Evolutionary conservation across 1,140 invertebrate species (phyloP).

Genomic region (Heliconius nattereri): DNA sequence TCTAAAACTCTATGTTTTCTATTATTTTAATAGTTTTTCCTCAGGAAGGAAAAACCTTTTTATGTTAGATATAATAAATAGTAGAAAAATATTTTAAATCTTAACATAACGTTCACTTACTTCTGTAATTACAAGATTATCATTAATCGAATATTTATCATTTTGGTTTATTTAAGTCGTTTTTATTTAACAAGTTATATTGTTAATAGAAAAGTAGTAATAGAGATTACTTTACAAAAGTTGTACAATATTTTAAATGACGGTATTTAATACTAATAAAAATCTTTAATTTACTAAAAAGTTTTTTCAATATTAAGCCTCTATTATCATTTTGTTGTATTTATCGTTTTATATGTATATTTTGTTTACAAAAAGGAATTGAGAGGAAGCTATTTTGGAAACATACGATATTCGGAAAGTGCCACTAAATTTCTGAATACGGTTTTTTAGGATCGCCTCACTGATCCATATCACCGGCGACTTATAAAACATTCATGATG

Average conservation of each 20-base stretch:
- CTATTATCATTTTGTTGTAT: not conserved
- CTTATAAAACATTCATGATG: constrained; percentile 72
- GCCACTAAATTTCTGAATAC: constrained; percentile 14
- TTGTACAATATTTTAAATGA: too few relatives aligned
- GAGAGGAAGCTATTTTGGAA: not conserved
- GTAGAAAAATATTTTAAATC: not conserved
- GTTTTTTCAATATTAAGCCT: too few relatives aligned
- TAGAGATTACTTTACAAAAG: too few relatives aligned
- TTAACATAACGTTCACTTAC: not conserved
- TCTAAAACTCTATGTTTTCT: constrained; percentile 11
- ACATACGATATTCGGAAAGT: constrained; percentile 7
- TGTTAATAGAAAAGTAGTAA: too few relatives aligned
- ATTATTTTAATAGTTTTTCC: not conserved
- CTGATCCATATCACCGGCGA: constrained; percentile 52
- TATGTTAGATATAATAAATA: not conserved
- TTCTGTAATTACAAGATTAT: too few relatives aligned
- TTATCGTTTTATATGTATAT: not conserved
- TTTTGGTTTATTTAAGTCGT: too few relatives aligned
- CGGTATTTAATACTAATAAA: too few relatives aligned
- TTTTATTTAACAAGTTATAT: too few relatives aligned
- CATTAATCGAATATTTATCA: too few relatives aligned
- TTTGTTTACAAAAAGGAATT: not conserved
- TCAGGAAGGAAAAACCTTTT: not conserved
- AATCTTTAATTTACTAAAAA: too few relatives aligned
- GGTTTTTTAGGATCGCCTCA: constrained; percentile 42